Conservation (phyloP, 2,888 invertebrate species). For the Dolomedes plantarius region DNA sequence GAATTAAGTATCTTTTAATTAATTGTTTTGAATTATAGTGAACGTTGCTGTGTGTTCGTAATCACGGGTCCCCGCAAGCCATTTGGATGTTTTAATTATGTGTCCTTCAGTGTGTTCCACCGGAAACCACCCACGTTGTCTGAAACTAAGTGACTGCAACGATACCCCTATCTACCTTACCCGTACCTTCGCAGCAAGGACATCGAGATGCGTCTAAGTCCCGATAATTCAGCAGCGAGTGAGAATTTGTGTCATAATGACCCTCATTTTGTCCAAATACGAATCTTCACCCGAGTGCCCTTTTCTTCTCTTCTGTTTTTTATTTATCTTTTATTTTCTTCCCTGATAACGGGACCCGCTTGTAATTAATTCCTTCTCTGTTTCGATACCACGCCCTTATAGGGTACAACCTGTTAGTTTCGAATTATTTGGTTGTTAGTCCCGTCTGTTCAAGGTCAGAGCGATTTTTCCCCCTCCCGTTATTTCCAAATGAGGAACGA, state of each 20-base stretch:
- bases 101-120: not conserved
- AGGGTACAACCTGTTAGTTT: not conserved
- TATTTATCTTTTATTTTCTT: no score
- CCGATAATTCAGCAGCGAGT: not conserved
- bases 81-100: not conserved
- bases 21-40: no score
- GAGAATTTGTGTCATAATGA: not conserved
- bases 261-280: not conserved
- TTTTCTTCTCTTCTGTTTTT: not conserved
- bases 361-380: constrained; percentile 43
- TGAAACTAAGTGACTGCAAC: no score
- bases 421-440: not conserved
- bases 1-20: no score
- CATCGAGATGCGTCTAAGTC: not conserved
- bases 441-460: not conserved
- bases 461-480: not conserved
- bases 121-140: not conserved
- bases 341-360: constrained; percentile 17
- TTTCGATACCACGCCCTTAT: not conserved
- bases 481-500: not conserved
- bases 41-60: no score
- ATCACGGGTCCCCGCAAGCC: not conserved
- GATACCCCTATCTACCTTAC: not conserved
- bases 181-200: not conserved
- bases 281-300: not conserved